These are phyloP conservation scores for Microtus montanus DNA, from an alignment of 2,113 vertebrate genomes.

Conservation along the genomic window DNA sequence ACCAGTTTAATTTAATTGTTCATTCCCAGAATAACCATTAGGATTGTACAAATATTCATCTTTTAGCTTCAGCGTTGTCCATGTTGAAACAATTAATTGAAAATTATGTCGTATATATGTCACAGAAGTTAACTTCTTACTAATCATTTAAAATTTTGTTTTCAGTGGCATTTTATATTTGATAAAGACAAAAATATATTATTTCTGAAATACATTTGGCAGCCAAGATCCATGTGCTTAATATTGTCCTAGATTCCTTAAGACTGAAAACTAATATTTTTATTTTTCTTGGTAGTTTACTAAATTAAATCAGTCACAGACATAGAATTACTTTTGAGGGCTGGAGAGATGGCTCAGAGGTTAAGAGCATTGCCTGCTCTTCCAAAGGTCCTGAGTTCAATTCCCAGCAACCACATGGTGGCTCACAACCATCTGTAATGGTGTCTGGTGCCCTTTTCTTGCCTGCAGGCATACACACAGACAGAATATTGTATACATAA, in stretches of 20 bases:
- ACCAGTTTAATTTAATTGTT: constrained; percentile 11
- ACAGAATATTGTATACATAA: too few species aligned
- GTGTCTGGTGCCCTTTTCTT: too few species aligned
- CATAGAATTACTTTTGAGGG: background rate
- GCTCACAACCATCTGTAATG: too few species aligned
- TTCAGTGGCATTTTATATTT: constrained; percentile 3
- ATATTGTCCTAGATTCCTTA: background rate
- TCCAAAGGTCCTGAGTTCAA: too few species aligned
- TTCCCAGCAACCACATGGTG: too few species aligned
- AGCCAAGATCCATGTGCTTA: background rate
- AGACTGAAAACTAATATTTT: background rate
- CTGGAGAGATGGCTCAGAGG: too few species aligned
- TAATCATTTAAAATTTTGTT: constrained; percentile 18
- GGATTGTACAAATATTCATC: background rate
- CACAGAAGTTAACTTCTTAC: background rate
- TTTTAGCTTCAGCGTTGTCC: background rate
- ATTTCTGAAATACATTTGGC: background rate
- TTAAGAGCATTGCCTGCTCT: too few species aligned
- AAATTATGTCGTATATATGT: background rate
- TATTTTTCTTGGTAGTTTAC: background rate
- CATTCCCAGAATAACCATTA: background rate
- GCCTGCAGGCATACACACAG: too few species aligned
- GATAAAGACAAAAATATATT: background rate
- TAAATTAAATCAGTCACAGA: constrained; percentile 19
- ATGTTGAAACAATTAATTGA: constrained; percentile 2